A percentile compares a stretch with the other conserved stretches of the same genome.
phyloP scores from a whole-genome alignment of 2,113 vertebrate genomes.

The Todiramphus chloris region DNA sequence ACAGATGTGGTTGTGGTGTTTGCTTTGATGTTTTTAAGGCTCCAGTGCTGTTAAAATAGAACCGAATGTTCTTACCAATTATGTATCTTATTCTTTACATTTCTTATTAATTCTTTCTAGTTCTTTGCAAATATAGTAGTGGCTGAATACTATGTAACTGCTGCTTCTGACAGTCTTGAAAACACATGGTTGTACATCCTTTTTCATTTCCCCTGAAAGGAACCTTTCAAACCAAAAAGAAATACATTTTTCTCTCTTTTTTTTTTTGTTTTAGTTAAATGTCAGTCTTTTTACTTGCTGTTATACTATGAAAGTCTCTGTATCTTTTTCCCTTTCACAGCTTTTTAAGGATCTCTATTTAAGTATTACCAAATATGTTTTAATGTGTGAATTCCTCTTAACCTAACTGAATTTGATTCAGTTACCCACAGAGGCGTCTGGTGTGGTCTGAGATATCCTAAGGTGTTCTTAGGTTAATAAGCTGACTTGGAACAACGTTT shows the following conservation, averaged over 20 bases:
- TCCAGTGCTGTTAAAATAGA: neutral
- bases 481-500: neutral
- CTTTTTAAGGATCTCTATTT: neutral
- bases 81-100: neutral
- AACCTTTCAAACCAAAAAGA: neutral
- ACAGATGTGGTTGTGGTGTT: neutral
- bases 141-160: neutral
- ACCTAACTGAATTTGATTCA: neutral
- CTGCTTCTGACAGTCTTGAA: neutral
- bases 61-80: neutral
- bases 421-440: neutral
- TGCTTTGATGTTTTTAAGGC: neutral
- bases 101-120: neutral
- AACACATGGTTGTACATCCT: neutral
- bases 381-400: neutral
- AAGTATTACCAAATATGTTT: neutral
- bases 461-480: conserved; percentile 11
- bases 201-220: neutral
- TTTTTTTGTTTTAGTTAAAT: neutral
- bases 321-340: neutral
- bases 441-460: neutral
- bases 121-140: neutral
- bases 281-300: neutral
- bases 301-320: neutral
- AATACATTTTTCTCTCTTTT: neutral